These are phyloP conservation scores for Pristionchus pacificus DNA, from an alignment of 1,140 invertebrate species.

Conservation along the genomic window DNA sequence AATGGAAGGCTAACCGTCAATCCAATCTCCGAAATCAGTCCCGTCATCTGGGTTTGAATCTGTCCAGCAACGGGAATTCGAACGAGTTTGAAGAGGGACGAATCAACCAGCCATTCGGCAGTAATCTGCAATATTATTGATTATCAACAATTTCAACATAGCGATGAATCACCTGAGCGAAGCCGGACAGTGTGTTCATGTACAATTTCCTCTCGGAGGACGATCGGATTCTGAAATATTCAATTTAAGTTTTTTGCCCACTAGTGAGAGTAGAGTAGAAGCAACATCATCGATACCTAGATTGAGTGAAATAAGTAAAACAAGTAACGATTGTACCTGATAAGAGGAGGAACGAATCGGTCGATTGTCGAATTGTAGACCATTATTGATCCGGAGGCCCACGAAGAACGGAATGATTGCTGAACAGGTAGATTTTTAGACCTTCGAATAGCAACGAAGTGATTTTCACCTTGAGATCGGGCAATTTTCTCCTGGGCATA, in stretches of 20 bases:
- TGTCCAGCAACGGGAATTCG: conserved; percentile 29
- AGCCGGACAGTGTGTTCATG: conserved; percentile 30
- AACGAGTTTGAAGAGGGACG: conserved; percentile 16
- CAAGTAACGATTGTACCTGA: neutral
- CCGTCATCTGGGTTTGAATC: conserved; percentile 31
- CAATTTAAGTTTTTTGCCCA: too few species aligned
- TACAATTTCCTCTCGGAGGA: conserved; percentile 8
- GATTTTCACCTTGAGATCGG: conserved; percentile 20
- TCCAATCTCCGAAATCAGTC: conserved; percentile 33
- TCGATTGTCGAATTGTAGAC: neutral
- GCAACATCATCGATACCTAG: too few species aligned
- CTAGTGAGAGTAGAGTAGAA: too few species aligned
- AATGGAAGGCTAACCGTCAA: conserved; percentile 22
- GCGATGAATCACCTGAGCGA: conserved; percentile 11
- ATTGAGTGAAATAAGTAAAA: neutral
- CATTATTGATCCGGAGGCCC: neutral
- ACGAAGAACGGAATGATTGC: neutral
- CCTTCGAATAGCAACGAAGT: neutral
- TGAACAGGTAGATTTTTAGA: neutral
- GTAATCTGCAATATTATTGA: conserved; percentile 13
- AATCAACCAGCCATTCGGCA: conserved; percentile 28
- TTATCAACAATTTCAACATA: neutral
- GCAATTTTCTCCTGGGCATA: conserved; percentile 27
- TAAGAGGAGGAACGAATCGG: neutral
- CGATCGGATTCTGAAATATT: neutral